Evolutionary conservation across 37 sponge, comb jelly and placozoan species (phyloP), one percentile per base, ranked within the genome.

Genomic region (Cladorhizidae sp.): DNA sequence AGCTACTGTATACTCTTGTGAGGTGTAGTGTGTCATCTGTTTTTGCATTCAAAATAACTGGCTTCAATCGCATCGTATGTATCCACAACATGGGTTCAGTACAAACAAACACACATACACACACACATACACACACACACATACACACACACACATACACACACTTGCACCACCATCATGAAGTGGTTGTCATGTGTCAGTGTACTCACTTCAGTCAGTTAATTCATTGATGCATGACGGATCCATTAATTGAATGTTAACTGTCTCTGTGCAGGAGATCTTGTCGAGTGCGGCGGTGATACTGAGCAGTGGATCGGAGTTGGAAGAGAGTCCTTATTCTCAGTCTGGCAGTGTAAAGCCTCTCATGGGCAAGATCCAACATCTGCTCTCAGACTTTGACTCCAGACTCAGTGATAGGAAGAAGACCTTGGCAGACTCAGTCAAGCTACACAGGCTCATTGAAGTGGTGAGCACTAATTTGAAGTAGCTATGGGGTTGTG

Each of bases 401-500:
- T 39, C 12, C 37, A 26, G 70, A 22, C 65, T 92, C 38, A 50
- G 32, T 3, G 3, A 61, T 6, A 72, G 81, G 54, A 92, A 87
- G 78, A 80, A 81, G 72, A 80, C 42, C 38, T n/a, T 92, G 15
- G 68, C 63, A 26, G 80, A 92, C 22, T 70, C 84, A 8, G 79
- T 93, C 2, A 40, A 50, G 45, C 70, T 93, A 0, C 86, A 88
- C 67, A 64, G 37, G 17, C 80, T 88, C 39, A 88, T 79, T 22
- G 78, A 93, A 42, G 72, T 52, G 72, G 93, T 88, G 35, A 85
- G 86, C 1, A 15, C 3, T 9, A 45, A n/a, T n/a, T n/a, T n/a
- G n/a, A n/a, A n/a, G n/a, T n/a, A n/a, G n/a, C n/a, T n/a, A n/a
- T n/a, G n/a, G n/a, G n/a, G n/a, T n/a, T n/a, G n/a, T n/a, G n/a